These are phyloP conservation scores for Conger conger DNA, from an alignment of 2,113 vertebrate genomes.

Conservation along the genomic window DNA sequence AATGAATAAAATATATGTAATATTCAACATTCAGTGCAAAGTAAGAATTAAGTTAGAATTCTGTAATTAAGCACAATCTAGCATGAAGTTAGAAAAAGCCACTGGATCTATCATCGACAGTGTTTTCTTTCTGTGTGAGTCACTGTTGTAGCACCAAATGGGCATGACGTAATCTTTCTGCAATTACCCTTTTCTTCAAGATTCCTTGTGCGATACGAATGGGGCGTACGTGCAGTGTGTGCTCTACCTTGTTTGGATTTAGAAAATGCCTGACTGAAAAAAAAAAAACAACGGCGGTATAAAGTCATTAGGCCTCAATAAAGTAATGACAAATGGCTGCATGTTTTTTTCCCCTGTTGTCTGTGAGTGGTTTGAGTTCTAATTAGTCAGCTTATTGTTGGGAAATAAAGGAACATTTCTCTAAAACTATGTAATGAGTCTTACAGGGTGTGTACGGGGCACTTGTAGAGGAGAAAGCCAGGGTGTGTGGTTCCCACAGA, in stretches of 20 bases:
- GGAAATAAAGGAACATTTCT: slow-evolving; percentile 46
- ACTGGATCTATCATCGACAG: background rate
- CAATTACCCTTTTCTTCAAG: slow-evolving; percentile 47
- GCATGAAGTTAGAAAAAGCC: background rate
- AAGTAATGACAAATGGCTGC: slow-evolving; percentile 39
- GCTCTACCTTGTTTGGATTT: slow-evolving; percentile 37
- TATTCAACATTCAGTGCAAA: background rate
- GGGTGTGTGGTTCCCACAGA: background rate
- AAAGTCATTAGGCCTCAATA: slow-evolving; percentile 52
- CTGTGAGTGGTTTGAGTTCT: slow-evolving; percentile 53
- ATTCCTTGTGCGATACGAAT: slow-evolving; percentile 35
- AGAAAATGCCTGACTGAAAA: slow-evolving; percentile 31
- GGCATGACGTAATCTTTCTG: slow-evolving; percentile 38
- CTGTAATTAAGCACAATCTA: background rate
- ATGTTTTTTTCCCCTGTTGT: slow-evolving; percentile 48
- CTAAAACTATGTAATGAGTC: slow-evolving; percentile 40
- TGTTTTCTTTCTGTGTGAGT: background rate
- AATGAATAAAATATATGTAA: too few species aligned
- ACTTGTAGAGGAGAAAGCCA: background rate
- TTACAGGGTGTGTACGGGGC: slow-evolving; percentile 19
- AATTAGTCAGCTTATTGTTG: slow-evolving; percentile 54
- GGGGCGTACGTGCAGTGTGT: slow-evolving; percentile 31
- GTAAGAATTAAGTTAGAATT: background rate
- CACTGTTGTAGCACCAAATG: slow-evolving; percentile 35
- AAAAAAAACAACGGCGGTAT: slow-evolving; percentile 41